Percentiles rank a stretch among this genome's conserved stretches.
Evolutionary conservation across 2,888 invertebrate genomes (phyloP).

Genomic region (Tetragonisca angustula): DNA sequence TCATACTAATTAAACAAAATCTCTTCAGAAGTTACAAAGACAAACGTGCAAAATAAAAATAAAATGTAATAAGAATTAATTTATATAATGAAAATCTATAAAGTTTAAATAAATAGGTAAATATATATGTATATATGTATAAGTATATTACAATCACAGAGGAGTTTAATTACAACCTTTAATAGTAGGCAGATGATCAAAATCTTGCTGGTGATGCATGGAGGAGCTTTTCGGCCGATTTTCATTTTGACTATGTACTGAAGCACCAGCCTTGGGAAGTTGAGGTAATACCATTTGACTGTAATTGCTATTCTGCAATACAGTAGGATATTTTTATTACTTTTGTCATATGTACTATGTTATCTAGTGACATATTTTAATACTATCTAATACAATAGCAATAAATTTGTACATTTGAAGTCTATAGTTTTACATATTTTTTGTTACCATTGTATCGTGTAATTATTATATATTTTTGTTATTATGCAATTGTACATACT

Average conservation of each 20-base stretch:
- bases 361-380: neutral
- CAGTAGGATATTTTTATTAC: neutral
- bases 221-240: conserved; percentile 80
- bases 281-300: conserved; percentile 89
- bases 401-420: neutral
- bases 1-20: conserved; percentile 60
- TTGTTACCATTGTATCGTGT: neutral
- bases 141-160: conserved; percentile 72
- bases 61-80: conserved; percentile 51
- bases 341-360: conserved; percentile 1
- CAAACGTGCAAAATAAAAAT: conserved; percentile 65
- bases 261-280: conserved; percentile 86
- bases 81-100: conserved; percentile 54
- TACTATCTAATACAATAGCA: neutral
- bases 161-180: conserved; percentile 84
- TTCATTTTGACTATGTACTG: conserved; percentile 83
- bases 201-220: conserved; percentile 84
- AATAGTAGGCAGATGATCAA: conserved; percentile 91
- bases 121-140: conserved; percentile 48
- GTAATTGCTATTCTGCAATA: conserved; percentile 84
- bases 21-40: conserved; percentile 36
- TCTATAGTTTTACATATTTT: neutral
- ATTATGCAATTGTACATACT: conserved; percentile 81
- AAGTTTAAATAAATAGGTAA: conserved; percentile 63
- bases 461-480: neutral